A percentile compares a stretch with the other conserved stretches of the same genome.
These are phyloP conservation scores for Colaptes auratus DNA, from an alignment of 2,113 vertebrate species.

Conservation along the genomic window DNA sequence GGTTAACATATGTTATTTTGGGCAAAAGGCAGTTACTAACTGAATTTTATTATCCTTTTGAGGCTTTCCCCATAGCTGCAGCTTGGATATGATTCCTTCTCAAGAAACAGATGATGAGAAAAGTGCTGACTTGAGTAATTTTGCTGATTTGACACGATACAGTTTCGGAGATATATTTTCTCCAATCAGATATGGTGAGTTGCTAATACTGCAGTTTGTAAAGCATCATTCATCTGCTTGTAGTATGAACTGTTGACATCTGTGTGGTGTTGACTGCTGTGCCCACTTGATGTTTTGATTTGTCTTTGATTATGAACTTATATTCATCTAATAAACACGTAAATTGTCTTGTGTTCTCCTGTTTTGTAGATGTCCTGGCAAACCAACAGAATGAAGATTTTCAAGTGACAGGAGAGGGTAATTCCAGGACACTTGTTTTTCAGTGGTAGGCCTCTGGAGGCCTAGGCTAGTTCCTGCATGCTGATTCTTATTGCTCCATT, in stretches of 20 bases:
- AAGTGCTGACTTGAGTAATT: constrained; percentile 70
- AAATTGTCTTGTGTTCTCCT: not conserved
- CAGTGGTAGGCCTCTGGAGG: not conserved
- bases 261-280: not conserved
- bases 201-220: not conserved
- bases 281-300: not conserved
- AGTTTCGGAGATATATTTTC: constrained; percentile 93
- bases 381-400: constrained; percentile 73
- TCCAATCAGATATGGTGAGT: constrained; percentile 90
- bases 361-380: constrained; percentile 75
- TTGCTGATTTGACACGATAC: constrained; percentile 79
- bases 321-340: not conserved
- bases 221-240: not conserved
- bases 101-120: constrained; percentile 84
- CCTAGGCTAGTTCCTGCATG: not conserved
- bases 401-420: constrained; percentile 80
- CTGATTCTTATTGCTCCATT: not conserved
- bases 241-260: not conserved
- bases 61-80: constrained; percentile 78
- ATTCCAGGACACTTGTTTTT: not conserved
- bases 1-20: not conserved
- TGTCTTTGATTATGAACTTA: not conserved
- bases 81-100: constrained; percentile 76
- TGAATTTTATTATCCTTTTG: not conserved
- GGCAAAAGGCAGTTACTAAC: not conserved